Base-by-base conservation (phyloP, 2,888 invertebrate species). In the Ectemnius lituratus region DNA sequence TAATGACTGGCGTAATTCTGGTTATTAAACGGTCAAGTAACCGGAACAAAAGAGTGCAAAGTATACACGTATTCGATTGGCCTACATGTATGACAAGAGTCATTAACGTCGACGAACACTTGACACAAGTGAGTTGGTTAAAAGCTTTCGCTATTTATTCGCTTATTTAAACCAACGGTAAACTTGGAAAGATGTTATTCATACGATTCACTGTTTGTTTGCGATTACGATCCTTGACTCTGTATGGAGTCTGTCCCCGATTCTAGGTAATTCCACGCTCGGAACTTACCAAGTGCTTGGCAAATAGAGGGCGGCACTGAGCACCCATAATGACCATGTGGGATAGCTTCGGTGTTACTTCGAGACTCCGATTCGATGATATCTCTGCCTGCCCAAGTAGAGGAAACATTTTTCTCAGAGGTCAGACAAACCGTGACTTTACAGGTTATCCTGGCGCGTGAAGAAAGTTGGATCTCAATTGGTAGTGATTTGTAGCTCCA, bases 71-170 rank as follows among this genome's bases (percentile, higher is more conserved):
- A 37, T 37, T 37, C 8, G 11, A 11, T 37, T 37, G 8, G 2
- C 23, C 23, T 37, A 37, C 11, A 37, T 37, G 37, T 37, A 11
- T 11, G 37, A 37, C 37, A 37, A 37, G 8, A 6, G 1, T 37
- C 8, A 37, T 37, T 11, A 37, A 6, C 37, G 2, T 37, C 37
- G 8, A 11, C 5, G 37, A 1, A 6, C 11, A 37, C 8, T 37
- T 37, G 37, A 6, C 37, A 11, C 37, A 8, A 37, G 37, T 37
- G 37, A 37, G 37, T 37, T 37, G 37, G 37, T 37, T 37, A 37
- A 62, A 79, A 78, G 67, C 69, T 23, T 23, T 23, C 78, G 65
- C 75, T 75, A 78, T 73, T 71, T 74, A 49, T 66, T 70, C 67
- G 8, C 45, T 62, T 47, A 56, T 58, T 59, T 37, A 23, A 11